These are phyloP conservation scores for Siphamia tubifer DNA, from an alignment of 2,113 vertebrate genomes.

Conservation along the genomic window DNA sequence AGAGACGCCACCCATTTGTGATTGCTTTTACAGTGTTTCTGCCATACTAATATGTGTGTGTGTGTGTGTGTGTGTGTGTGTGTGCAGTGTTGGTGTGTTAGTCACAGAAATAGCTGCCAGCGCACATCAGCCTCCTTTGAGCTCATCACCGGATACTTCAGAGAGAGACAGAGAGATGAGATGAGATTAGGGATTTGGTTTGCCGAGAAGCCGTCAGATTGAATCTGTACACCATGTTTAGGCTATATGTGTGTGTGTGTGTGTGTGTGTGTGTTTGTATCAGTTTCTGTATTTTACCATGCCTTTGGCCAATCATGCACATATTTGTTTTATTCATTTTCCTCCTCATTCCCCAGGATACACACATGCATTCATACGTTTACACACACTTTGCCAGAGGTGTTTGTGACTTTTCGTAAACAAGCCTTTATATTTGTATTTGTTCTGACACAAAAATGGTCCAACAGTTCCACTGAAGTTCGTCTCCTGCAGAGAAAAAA, in stretches of 20 bases:
- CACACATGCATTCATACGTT: background rate
- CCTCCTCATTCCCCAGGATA: conserved; percentile 23
- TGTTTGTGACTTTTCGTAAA: conserved; percentile 37
- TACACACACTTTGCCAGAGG: conserved; percentile 12
- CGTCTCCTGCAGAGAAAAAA: conserved; percentile 30
- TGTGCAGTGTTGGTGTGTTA: conserved; percentile 19
- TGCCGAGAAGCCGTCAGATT: conserved; percentile 49
- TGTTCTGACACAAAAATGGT: conserved; percentile 2
- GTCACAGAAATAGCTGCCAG: conserved; percentile 56
- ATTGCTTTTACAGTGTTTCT: background rate
- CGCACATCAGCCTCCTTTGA: conserved; percentile 55
- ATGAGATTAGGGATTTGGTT: conserved; percentile 69
- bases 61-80: background rate
- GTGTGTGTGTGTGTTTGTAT: conserved; percentile 17
- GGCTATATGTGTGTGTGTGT: background rate
- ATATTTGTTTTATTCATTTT: conserved; percentile 47
- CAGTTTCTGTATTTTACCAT: conserved; percentile 14
- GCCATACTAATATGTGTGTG: conserved; percentile 12
- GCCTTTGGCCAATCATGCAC: conserved; percentile 46
- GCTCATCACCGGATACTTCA: conserved; percentile 65
- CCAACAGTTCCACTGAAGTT: conserved; percentile 26
- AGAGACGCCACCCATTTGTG: background rate
- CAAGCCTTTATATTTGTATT: conserved; percentile 39
- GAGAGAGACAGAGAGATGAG: conserved; percentile 46
- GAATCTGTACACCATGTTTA: conserved; percentile 47